Base-by-base conservation (phyloP, 30 jellyfish, hydroid and myxozoan species). In the Aurelia coerulea region DNA sequence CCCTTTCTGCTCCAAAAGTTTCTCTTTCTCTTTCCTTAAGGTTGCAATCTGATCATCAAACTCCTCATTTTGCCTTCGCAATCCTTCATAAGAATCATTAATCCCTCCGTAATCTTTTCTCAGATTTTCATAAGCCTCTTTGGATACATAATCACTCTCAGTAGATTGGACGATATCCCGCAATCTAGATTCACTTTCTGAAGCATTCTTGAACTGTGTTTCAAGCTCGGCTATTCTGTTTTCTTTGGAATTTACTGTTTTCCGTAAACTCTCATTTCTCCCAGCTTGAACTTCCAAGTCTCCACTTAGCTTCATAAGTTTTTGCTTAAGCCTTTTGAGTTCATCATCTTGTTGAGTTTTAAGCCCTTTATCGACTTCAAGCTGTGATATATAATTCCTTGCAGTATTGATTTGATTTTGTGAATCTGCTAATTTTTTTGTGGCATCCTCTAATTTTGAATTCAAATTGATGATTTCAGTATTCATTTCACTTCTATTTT, bases 311-410 rank as follows among this genome's bases (percentile, higher is more conserved):
- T 81, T 71, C 91, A 90, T 19, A 9, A 81, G 50, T 62, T 82
- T 90, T 64, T 77, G 79, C 63, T 78, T 74, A 37, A 76, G 18
- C 35, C 81, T 73, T 15, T 82, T 32, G 35, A 90, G 46, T 16
- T 90, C 97, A 2, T 81, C 89, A 15, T 81, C 90, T 10, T 63
- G 79, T 56, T 90, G 93, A 3, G 32, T 35, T 49, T 76, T 76
- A 62, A 81, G 35, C 46, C 79, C 85, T 62, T 63, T 90, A 31
- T 81, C 94, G 29, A 90, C 93, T 58, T 90, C 97, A 3, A 81
- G 97, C 78, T 77, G 88, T 4, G 88, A 67, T 32, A 90, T 73
- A 23, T 67, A 70, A 68, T 83, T 81, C 49, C 58, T 82, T 70
- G 91, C 84, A 3, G 79, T 19, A 50, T 90, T 76, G 12, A 75